Conservation (phyloP, 2,113 vertebrate genomes). For the Tragulus kanchil region DNA sequence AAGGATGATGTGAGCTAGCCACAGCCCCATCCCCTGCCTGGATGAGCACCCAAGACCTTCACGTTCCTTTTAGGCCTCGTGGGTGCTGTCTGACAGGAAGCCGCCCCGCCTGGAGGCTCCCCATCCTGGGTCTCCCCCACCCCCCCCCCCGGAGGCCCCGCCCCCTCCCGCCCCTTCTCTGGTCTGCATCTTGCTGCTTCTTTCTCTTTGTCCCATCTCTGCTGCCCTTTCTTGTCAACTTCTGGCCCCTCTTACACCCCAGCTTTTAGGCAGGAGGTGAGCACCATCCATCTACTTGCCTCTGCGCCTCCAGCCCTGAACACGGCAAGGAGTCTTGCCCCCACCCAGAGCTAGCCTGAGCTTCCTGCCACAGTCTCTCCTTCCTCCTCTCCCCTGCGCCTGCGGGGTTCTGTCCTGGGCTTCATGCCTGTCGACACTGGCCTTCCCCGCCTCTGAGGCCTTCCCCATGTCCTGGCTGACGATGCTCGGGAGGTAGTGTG, state of each 20-base stretch:
- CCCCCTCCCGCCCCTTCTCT: neutral
- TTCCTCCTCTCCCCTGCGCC: neutral
- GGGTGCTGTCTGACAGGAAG: neutral
- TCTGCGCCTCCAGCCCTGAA: neutral
- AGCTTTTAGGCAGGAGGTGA: neutral
- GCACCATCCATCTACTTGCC: neutral
- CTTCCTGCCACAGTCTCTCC: neutral
- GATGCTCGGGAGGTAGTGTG: neutral
- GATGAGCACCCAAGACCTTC: neutral
- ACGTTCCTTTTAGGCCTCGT: neutral
- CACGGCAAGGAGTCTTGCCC: neutral
- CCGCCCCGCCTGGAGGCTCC: neutral
- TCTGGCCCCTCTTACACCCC: neutral
- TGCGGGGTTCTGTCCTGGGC: slow-evolving; percentile 32
- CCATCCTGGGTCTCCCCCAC: neutral
- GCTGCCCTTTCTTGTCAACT: neutral
- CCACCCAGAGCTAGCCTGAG: neutral
- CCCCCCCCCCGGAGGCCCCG: neutral
- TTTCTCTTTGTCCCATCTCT: neutral
- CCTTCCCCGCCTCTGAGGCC: slow-evolving; percentile 54
- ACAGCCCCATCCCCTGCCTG: neutral
- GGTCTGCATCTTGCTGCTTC: neutral
- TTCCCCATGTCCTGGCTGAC: slow-evolving; percentile 55
- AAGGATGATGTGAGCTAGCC: neutral
- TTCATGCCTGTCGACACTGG: slow-evolving; percentile 26